phyloP scores from a whole-genome alignment of 2,888 invertebrate genomes.

The Standfussiana lucernea region DNA sequence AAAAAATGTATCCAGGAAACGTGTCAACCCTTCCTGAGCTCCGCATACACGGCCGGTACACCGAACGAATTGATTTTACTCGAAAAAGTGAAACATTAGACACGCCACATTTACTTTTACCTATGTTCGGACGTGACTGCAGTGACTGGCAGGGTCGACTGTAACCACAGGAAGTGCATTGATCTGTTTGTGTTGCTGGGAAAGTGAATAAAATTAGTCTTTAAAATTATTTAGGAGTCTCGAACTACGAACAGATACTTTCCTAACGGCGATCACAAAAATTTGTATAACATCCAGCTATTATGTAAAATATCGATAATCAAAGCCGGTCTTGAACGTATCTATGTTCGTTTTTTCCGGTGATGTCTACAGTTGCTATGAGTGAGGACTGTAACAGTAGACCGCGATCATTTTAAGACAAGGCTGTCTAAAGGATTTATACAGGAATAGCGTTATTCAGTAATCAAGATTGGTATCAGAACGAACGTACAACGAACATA shows the following conservation, averaged over 20 bases:
- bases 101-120: constrained; percentile 21
- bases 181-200: constrained; percentile 1
- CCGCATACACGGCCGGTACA: neutral
- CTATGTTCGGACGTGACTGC: constrained; percentile 10
- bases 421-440: no score
- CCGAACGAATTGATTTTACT: constrained; percentile 30
- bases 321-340: neutral
- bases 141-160: neutral
- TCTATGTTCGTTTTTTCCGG: neutral
- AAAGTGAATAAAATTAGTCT: neutral
- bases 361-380: neutral
- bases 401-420: neutral
- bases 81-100: constrained; percentile 18
- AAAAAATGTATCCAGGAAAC: constrained; percentile 27
- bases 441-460: neutral
- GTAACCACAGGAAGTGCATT: constrained; percentile 18
- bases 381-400: neutral
- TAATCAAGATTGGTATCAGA: no score
- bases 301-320: neutral
- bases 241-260: neutral
- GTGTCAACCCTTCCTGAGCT: constrained; percentile 16
- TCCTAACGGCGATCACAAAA: neutral
- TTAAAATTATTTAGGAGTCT: neutral
- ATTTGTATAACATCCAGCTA: neutral
- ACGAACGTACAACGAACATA: neutral